Percentiles rank a stretch among this genome's conserved stretches.
Evolutionary conservation across 1,140 invertebrate genomes (phyloP).

Genomic region (Leucophenga varia): DNA sequence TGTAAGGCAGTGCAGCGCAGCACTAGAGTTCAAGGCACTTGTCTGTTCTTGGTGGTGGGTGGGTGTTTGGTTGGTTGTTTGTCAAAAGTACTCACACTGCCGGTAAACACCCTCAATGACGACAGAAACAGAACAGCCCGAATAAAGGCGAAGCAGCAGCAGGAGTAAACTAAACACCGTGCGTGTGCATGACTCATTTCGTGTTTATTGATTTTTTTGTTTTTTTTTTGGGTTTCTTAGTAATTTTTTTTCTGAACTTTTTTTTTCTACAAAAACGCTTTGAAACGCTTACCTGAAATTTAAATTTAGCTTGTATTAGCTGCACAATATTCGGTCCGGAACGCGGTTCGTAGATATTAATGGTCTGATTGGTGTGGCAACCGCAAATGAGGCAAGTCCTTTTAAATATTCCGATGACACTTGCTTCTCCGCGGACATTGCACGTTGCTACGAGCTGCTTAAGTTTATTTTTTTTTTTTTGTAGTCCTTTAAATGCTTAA

Average conservation of each 20-base stretch:
- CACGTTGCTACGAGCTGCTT: constrained; percentile 1
- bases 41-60: too few species aligned
- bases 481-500: neutral
- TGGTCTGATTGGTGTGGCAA: constrained; percentile 52
- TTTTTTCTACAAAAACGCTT: too few species aligned
- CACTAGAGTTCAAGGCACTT: too few species aligned
- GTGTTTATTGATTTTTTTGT: constrained; percentile 28
- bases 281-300: constrained; percentile 54
- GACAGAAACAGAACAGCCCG: too few species aligned
- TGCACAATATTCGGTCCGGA: constrained; percentile 54
- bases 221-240: too few species aligned
- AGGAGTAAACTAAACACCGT: too few species aligned
- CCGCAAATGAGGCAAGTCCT: constrained; percentile 55
- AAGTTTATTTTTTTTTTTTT: neutral
- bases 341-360: constrained; percentile 55
- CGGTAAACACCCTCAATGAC: too few species aligned
- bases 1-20: too few species aligned
- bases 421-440: constrained; percentile 33
- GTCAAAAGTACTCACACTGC: too few species aligned
- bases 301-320: constrained; percentile 55
- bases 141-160: too few species aligned
- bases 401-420: constrained; percentile 51
- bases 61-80: too few species aligned
- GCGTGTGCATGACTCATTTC: constrained; percentile 26
- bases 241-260: constrained; percentile 17